Evolutionary conservation across 2,797 vertebrate species (phyloP).

Genomic region (Gorsachius magnificus): DNA sequence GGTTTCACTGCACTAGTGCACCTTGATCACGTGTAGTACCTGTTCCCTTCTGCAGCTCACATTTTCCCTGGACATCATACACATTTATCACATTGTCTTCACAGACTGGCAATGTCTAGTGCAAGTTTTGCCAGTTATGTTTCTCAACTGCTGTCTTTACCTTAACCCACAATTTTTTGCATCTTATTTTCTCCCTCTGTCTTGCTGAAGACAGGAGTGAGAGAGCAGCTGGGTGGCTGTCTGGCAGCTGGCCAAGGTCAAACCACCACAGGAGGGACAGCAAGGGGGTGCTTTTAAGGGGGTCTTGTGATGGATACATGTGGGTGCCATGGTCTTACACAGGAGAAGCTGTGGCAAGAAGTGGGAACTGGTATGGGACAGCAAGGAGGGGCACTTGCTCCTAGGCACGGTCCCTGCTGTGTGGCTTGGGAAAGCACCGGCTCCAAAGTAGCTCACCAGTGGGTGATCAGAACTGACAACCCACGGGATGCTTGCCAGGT

Average conservation of each 20-base stretch:
- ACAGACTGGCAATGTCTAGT: background rate
- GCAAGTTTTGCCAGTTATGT: background rate
- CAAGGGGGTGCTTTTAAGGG: too few relatives aligned
- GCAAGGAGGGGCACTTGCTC: background rate
- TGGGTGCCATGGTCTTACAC: background rate
- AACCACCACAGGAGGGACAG: background rate
- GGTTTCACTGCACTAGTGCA: background rate
- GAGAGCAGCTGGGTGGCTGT: background rate
- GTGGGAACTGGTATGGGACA: background rate
- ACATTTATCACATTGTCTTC: background rate
- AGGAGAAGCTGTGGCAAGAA: background rate
- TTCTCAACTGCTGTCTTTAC: background rate
- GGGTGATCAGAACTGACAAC: background rate
- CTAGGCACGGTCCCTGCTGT: fast-evolving
- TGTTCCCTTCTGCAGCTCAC: background rate
- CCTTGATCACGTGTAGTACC: background rate
- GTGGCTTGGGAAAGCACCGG: background rate
- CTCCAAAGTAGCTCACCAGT: background rate
- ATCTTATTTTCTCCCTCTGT: background rate
- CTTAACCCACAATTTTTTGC: background rate
- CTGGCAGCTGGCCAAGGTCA: background rate
- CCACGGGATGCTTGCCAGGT: background rate
- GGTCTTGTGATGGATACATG: background rate
- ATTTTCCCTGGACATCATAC: background rate
- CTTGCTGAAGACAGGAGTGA: background rate